Evolutionary conservation across 2,888 invertebrate species (phyloP).

Genomic region (Agrotis puta): DNA sequence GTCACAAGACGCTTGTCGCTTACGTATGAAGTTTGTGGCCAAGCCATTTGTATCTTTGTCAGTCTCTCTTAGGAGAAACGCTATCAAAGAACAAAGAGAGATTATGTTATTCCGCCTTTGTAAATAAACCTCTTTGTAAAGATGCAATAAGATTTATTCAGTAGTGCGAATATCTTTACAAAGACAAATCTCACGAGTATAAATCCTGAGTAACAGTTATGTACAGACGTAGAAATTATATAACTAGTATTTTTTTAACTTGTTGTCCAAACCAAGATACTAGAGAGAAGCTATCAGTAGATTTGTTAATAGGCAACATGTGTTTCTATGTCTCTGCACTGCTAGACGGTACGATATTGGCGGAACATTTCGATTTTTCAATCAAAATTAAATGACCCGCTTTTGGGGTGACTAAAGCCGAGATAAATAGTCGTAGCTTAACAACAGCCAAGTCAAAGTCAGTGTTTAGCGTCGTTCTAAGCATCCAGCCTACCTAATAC

Average conservation of each 20-base stretch:
- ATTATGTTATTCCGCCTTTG: conserved; percentile 17
- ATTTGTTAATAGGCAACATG: not conserved
- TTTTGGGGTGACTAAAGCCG: too few species aligned
- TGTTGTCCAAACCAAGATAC: not conserved
- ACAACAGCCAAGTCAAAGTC: too few species aligned
- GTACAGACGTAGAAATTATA: not conserved
- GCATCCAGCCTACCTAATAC: too few species aligned
- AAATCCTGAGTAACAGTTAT: not conserved
- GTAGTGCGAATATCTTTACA: not conserved
- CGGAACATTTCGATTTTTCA: too few species aligned
- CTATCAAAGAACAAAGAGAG: conserved; percentile 12
- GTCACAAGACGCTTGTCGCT: not conserved
- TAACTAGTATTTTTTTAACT: too few species aligned
- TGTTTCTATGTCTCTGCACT: too few species aligned
- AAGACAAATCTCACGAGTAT: conserved; percentile 2
- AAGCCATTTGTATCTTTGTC: not conserved
- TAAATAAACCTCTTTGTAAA: not conserved
- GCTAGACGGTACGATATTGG: too few species aligned
- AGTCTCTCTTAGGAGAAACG: not conserved
- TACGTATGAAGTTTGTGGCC: not conserved
- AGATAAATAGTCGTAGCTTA: too few species aligned
- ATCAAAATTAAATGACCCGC: too few species aligned
- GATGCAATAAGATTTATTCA: conserved; percentile 12
- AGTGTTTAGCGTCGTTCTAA: too few species aligned
- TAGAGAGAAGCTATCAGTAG: not conserved